phyloP scores from a whole-genome alignment of 2,888 invertebrate species.

The Nephrotoma flavescens region DNA sequence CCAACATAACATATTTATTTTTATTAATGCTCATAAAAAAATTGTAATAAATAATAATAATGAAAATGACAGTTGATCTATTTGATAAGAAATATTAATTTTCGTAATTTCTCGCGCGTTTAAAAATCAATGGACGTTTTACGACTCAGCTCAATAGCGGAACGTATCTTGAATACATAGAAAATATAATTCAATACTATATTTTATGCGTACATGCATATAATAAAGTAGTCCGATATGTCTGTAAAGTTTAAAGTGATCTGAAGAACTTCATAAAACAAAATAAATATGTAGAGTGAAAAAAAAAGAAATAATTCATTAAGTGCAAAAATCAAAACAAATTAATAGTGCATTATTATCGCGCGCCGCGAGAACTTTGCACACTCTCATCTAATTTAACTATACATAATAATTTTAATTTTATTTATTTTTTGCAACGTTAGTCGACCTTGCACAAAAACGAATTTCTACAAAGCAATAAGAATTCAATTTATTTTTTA shows the following conservation, averaged over 20 bases:
- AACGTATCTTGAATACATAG: neutral
- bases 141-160: neutral
- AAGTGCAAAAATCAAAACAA: neutral
- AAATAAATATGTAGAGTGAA: too few species aligned
- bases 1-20: neutral
- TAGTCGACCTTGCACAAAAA: neutral
- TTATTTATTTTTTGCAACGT: neutral
- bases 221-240: neutral
- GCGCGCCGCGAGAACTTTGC: neutral
- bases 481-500: neutral
- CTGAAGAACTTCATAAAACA: neutral
- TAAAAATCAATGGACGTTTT: neutral
- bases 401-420: neutral
- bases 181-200: neutral
- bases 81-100: neutral
- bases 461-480: neutral
- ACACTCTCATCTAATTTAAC: neutral
- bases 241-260: neutral
- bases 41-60: neutral
- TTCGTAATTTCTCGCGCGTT: neutral
- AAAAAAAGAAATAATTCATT: too few species aligned
- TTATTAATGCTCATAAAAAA: neutral
- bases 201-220: neutral
- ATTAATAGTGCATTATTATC: neutral
- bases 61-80: neutral